Evolutionary conservation across 1,140 invertebrate genomes (phyloP), one percentile per base, ranked within the genome.

Genomic region (Drosophila tsacasi): DNA sequence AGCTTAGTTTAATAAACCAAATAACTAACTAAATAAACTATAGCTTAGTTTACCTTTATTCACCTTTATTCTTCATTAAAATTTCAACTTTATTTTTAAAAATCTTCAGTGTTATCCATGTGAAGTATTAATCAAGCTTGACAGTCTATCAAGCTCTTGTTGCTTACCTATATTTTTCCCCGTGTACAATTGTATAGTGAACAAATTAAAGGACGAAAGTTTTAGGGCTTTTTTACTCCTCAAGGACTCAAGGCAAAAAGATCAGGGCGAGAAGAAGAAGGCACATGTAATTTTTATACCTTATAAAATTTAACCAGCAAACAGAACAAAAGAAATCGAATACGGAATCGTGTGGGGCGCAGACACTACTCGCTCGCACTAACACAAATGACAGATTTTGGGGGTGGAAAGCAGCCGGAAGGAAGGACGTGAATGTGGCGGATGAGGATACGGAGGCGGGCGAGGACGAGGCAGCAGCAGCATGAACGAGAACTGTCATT

Each of bases 201-300:
- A 46, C 54, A 68, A 62, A 54, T 64, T 47, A 52, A 64, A 64
- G 50, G 39, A 39, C 32, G 40, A 71, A 61, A 60, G 54, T 73
- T 75, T 75, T 74, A 35, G 50, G 39, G 49, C 37, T 44, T 52
- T 52, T 76, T 44, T 66, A 19, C 61, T 63, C 19, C 60, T 68
- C 27, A 62, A 37, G 30, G 42, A 47, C 30, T 42, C 54, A n/a
- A n/a, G 44, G 35, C 57, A 25, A 39, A 61, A 54, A 30, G 57
- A 40, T 52, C 35, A 42, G 64, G 37, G 35, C 21, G 10, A 37
- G 69, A 21, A 17, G 69, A 21, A 17, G 21, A 27, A 21, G 32
- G 17, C 44, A 42, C 54, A 84, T 81, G 67, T 81, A 77, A 77
- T 84, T 85, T 84, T 78, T 80, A 84, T 77, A 74, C 82, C 81